Percentiles rank a stretch among this genome's conserved stretches.
Conservation (phyloP, 2,888 invertebrate genomes). For the Megastigmus dorsalis region DNA sequence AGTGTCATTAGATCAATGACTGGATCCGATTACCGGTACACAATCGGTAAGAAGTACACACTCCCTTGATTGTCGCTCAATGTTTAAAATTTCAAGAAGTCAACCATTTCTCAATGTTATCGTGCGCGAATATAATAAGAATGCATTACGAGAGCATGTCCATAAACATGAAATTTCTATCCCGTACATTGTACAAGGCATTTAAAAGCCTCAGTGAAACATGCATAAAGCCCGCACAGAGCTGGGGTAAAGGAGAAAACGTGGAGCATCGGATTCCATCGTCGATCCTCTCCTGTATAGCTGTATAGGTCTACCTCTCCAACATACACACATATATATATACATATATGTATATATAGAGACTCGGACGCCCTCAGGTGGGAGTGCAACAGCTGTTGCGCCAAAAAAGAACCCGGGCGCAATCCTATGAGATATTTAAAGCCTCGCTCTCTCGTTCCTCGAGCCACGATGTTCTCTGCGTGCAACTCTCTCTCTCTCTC, state of each 20-base stretch:
- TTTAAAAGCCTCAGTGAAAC: conserved; percentile 3
- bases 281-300: neutral
- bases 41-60: too few species aligned
- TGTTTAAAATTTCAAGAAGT: too few species aligned
- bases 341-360: too few species aligned
- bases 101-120: too few species aligned
- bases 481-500: neutral
- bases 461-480: neutral
- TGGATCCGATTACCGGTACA: too few species aligned
- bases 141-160: too few species aligned
- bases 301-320: neutral
- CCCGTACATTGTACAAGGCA: too few species aligned
- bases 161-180: neutral
- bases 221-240: neutral
- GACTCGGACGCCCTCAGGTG: conserved; percentile 42
- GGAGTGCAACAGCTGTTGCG: conserved; percentile 61
- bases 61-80: too few species aligned
- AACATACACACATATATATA: neutral
- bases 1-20: too few species aligned
- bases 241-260: conserved; percentile 15
- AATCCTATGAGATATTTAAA: conserved; percentile 61
- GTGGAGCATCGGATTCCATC: conserved; percentile 23
- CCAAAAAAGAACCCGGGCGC: conserved; percentile 55
- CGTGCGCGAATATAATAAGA: too few species aligned
- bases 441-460: conserved; percentile 28